Conservation (phyloP, 2,113 vertebrate genomes). For the Sander vitreus region DNA sequence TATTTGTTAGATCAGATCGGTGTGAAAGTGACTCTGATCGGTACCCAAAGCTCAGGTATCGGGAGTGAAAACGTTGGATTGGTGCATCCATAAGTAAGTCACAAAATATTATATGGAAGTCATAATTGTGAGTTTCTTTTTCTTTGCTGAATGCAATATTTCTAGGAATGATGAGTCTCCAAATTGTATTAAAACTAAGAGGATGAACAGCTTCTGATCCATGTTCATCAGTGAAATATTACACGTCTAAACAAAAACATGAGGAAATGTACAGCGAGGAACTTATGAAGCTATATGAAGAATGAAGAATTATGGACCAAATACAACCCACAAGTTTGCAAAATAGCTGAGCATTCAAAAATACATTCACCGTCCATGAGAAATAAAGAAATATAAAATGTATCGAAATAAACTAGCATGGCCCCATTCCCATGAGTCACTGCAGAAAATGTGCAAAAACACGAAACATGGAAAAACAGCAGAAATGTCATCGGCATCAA, state of each 20-base stretch:
- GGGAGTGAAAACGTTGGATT: no score
- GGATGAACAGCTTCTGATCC: background rate
- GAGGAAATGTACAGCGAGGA: background rate
- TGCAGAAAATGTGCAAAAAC: conserved; percentile 52
- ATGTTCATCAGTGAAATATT: background rate
- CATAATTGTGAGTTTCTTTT: background rate
- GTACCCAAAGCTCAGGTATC: no score
- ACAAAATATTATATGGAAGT: background rate
- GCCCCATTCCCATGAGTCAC: conserved; percentile 31
- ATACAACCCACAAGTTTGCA: background rate
- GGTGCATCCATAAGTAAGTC: background rate
- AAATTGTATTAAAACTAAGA: background rate
- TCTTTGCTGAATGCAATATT: conserved; percentile 1
- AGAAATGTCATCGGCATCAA: background rate
- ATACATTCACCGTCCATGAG: conserved; percentile 33
- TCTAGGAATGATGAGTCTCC: background rate
- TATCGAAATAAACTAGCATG: conserved; percentile 52
- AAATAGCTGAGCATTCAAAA: conserved; percentile 11
- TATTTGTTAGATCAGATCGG: no score
- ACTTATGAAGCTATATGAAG: background rate
- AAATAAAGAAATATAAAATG: conserved; percentile 18
- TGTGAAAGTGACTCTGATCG: no score
- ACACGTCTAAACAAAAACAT: background rate
- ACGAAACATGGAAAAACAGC: background rate
- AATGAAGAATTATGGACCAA: background rate